phyloP scores from a whole-genome alignment of 2,113 vertebrate genomes.

The Chaenocephalus aceratus region DNA sequence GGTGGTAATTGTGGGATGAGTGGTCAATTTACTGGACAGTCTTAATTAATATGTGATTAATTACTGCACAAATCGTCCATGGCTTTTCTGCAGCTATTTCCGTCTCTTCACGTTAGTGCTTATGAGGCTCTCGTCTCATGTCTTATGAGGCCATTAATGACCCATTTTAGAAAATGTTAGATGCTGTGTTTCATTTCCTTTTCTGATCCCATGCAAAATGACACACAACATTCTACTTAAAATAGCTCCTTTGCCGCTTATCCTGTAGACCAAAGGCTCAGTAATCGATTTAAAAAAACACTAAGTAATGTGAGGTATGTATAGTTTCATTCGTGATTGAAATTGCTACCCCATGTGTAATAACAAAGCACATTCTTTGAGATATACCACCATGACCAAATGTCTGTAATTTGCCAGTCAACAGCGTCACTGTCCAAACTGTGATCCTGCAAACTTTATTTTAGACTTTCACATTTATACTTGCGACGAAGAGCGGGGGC shows the following conservation, averaged over 20 bases:
- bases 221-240: constrained; percentile 20
- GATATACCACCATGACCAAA: constrained; percentile 1
- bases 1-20: constrained; percentile 34
- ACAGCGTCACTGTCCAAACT: constrained; percentile 39
- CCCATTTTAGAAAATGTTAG: constrained; percentile 13
- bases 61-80: constrained; percentile 39
- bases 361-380: constrained; percentile 17
- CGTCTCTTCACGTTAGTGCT: constrained; percentile 5
- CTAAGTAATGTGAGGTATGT: constrained; percentile 34
- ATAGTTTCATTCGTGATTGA: constrained; percentile 21
- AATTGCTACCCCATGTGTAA: constrained; percentile 22
- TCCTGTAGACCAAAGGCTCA: background rate
- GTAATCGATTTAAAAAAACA: constrained; percentile 9
- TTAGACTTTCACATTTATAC: constrained; percentile 65
- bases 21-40: constrained; percentile 45
- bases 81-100: constrained; percentile 10
- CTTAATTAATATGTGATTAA: constrained; percentile 57
- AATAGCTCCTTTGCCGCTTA: constrained; percentile 6
- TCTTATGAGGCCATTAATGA: constrained; percentile 25
- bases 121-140: constrained; percentile 20
- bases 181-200: constrained; percentile 59
- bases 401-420: constrained; percentile 61
- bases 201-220: constrained; percentile 34
- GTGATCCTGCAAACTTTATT: constrained; percentile 44
- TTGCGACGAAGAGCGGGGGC: constrained; percentile 38